Evolutionary conservation across 1,140 invertebrate species (phyloP).

Genomic region (Macrosteles quadrilineatus): DNA sequence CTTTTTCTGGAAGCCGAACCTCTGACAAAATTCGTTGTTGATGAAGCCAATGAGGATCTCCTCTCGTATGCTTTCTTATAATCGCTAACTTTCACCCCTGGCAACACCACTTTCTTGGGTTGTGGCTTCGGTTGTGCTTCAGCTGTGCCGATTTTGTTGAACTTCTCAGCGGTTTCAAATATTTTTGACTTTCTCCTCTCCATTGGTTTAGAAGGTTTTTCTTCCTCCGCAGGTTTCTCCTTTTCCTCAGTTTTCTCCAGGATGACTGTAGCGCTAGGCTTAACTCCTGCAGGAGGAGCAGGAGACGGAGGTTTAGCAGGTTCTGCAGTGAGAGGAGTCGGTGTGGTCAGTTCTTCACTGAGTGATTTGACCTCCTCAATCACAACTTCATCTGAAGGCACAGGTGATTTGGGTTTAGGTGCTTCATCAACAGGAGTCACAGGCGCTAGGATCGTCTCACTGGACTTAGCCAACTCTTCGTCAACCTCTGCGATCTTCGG

Average conservation of each 20-base stretch:
- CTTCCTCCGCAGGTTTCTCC: conserved; percentile 48
- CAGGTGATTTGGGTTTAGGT: conserved; percentile 7
- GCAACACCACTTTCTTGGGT: conserved; percentile 77
- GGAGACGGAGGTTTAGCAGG: not conserved
- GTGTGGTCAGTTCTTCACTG: not conserved
- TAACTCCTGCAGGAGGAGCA: conserved; percentile 32
- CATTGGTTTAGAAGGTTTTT: conserved; percentile 48
- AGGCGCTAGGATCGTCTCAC: conserved; percentile 3
- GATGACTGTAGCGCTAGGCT: not conserved
- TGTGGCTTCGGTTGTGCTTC: conserved; percentile 54
- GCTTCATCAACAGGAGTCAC: conserved; percentile 23
- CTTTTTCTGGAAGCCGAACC: conserved; percentile 29
- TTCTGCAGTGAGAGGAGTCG: conserved; percentile 41
- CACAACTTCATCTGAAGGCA: conserved; percentile 2
- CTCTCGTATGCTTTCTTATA: conserved; percentile 84
- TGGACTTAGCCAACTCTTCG: conserved; percentile 30
- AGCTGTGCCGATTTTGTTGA: conserved; percentile 59
- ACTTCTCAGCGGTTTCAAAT: conserved; percentile 70
- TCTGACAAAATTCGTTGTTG: conserved; percentile 10
- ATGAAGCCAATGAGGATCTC: conserved; percentile 58
- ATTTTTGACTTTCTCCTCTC: conserved; percentile 65
- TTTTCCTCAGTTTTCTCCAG: conserved; percentile 30
- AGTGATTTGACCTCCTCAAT: conserved; percentile 28
- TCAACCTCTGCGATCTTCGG: conserved; percentile 36
- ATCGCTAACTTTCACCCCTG: conserved; percentile 78